These are phyloP conservation scores for Anoplopoma fimbria DNA, from an alignment of 2,113 vertebrate species.

Conservation along the genomic window DNA sequence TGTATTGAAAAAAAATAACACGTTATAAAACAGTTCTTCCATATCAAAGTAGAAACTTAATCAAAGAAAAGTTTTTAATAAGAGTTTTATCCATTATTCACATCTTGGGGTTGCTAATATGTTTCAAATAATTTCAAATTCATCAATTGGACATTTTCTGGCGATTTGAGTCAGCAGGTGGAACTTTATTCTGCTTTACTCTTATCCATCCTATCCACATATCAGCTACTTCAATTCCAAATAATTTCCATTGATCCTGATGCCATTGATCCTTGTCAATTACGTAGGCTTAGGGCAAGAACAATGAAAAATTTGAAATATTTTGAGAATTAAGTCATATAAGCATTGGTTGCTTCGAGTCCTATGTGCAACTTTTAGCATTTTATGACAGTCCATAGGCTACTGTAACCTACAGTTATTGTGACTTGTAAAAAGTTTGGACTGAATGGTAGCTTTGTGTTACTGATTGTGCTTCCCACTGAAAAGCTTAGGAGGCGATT, in stretches of 20 bases:
- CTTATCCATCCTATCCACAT: neutral
- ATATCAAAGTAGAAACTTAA: neutral
- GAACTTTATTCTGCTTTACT: neutral
- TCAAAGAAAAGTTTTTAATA: neutral
- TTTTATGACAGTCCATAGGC: too few species aligned
- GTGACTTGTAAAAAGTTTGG: too few species aligned
- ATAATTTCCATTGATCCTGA: neutral
- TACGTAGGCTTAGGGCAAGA: neutral
- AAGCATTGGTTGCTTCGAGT: neutral
- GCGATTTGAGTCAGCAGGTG: neutral
- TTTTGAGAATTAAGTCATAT: neutral
- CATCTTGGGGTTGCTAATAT: neutral
- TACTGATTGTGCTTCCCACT: too few species aligned
- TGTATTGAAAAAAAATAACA: too few species aligned
- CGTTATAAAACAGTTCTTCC: too few species aligned
- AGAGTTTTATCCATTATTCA: neutral
- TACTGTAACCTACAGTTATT: too few species aligned
- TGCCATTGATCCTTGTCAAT: neutral
- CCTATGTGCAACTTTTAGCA: too few species aligned
- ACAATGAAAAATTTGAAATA: neutral
- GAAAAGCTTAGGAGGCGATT: too few species aligned
- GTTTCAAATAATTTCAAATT: neutral
- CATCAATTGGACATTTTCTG: neutral
- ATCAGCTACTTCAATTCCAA: neutral
- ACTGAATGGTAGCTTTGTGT: too few species aligned